Evolutionary conservation across 2,797 vertebrate species (phyloP), one percentile per base, ranked within the genome.

Genomic region (Meda fulgida): DNA sequence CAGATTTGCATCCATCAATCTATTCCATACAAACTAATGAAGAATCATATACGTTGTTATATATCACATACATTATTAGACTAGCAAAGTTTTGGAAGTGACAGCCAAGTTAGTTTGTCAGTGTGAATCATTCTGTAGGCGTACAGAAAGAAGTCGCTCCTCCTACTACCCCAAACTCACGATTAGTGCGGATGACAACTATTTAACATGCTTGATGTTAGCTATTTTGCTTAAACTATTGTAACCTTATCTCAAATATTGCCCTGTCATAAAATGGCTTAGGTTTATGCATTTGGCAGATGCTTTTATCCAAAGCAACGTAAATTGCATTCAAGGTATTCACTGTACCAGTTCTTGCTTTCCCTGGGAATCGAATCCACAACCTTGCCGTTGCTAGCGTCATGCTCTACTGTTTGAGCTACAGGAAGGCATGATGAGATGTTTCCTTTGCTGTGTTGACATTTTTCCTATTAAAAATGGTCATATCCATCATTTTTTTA

Each of bases 1-100:
- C 70, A 80, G 31, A 83, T 83, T 60, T 55, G 78, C 53, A 48
- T 82, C 83, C 43, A 79, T 80, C 81, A 81, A 80, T 71, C 21
- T 80, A 48, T 66, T 72, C 63, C 48, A 51, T 11, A 67, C 63
- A 46, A 67, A 46, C n/a, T 7, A 46, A 43, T 43, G 5, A 65
- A 78, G 36, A 58, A 19, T 29, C 60, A 46, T 79, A 66, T 80
- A 31, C 10, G 7, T 34, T 67, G 40, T 31, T 34, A 38, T 69
- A 53, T 11, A 66, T 67, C 48, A 55, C 63, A 80, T 51, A 19
- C 60, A n/a, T 79, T 65, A 7, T 66, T 48, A 80, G 29, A 36
- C 63, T 36, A 38, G 65, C 21, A 70, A 80, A 70, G 65, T 80
- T 51, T 67, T 34, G 31, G 13, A 51, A 80, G 18, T 67, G 40